Conservation (phyloP, 2,113 vertebrate genomes). For the Odobenus rosmarus region DNA sequence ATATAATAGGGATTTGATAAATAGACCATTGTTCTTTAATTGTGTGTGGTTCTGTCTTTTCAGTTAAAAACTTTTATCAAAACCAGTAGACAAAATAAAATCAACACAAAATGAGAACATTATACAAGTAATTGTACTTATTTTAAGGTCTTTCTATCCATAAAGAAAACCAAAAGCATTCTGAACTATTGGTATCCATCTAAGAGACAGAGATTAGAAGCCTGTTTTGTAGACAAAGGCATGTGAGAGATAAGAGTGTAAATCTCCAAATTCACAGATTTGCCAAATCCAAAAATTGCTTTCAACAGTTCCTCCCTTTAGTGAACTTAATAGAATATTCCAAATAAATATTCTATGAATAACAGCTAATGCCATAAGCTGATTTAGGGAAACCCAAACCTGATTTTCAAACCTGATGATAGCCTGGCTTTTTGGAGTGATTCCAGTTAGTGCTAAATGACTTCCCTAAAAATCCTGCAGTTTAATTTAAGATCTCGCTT, state of each 20-base stretch:
- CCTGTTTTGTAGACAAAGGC: background rate
- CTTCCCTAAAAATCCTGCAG: background rate
- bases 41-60: background rate
- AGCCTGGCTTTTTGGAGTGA: slow-evolving; percentile 36
- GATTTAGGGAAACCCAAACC: slow-evolving; percentile 53
- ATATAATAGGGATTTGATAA: background rate
- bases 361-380: background rate
- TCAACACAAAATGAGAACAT: background rate
- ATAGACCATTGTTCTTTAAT: background rate
- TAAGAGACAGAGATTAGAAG: background rate
- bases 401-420: slow-evolving; percentile 6
- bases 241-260: background rate
- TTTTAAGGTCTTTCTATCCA: background rate
- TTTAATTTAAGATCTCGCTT: slow-evolving; percentile 38
- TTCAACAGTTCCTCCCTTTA: background rate
- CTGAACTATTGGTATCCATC: background rate
- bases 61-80: background rate
- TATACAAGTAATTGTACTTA: background rate
- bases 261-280: slow-evolving; percentile 54
- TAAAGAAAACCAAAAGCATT: background rate
- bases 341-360: slow-evolving; percentile 24
- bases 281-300: slow-evolving; percentile 20
- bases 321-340: slow-evolving; percentile 27
- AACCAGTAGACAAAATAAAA: background rate
- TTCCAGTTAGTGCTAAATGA: slow-evolving; percentile 10